These are phyloP conservation scores for Eucera pruinosa DNA, from an alignment of 2,888 invertebrate species.

Conservation along the genomic window DNA sequence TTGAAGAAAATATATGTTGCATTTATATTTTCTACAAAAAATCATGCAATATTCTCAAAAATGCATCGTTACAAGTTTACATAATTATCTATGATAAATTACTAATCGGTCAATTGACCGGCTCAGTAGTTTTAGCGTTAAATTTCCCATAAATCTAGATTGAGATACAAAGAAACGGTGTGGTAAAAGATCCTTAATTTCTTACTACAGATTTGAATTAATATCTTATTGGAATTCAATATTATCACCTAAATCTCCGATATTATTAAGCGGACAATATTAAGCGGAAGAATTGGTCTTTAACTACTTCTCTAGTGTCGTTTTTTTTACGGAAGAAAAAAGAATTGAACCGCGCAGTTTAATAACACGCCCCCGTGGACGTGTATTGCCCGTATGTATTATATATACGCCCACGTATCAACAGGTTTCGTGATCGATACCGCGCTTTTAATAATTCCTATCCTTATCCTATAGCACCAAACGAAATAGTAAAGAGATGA, in stretches of 20 bases:
- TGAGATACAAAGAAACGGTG: too few relatives aligned
- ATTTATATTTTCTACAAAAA: too few relatives aligned
- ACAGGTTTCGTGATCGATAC: constrained; percentile 65
- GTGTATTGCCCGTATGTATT: constrained; percentile 9
- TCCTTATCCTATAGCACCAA: constrained; percentile 8
- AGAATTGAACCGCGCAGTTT: constrained; percentile 6
- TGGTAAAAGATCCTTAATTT: too few relatives aligned
- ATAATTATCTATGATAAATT: too few relatives aligned
- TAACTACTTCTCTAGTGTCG: neutral
- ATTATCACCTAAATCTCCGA: neutral
- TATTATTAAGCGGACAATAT: neutral
- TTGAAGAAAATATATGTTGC: too few relatives aligned
- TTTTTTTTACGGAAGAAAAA: constrained; percentile 8
- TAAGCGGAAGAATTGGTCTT: neutral
- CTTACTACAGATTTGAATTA: neutral
- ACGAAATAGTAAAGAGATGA: constrained; percentile 5
- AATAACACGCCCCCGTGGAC: constrained; percentile 26
- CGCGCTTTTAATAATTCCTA: constrained; percentile 61
- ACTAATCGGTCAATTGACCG: too few relatives aligned
- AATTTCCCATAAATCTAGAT: too few relatives aligned
- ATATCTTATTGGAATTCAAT: neutral
- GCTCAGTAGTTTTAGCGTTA: too few relatives aligned
- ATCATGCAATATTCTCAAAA: too few relatives aligned
- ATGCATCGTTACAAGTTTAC: too few relatives aligned
- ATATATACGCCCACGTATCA: constrained; percentile 42